Percentiles rank a stretch among this genome's conserved stretches.
Conservation (phyloP, 1,140 invertebrate species). For the Trichogramma pretiosum region DNA sequence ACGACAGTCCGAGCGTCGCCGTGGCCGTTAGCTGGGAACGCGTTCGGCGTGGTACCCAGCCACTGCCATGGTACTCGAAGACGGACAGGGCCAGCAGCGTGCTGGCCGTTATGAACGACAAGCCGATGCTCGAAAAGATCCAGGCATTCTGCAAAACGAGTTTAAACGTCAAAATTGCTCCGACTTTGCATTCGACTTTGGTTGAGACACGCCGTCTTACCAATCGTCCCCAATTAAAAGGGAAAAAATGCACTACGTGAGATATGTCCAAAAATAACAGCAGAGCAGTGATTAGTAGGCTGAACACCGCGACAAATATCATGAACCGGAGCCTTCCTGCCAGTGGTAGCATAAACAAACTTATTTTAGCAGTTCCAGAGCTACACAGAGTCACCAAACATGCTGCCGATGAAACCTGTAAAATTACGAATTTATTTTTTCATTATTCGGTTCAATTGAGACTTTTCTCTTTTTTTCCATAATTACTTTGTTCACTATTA, state of each 20-base stretch:
- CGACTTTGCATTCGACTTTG: background rate
- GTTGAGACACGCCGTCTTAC: conserved; percentile 47
- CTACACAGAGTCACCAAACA: conserved; percentile 66
- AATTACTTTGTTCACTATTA: too few species aligned
- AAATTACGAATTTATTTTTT: conserved; percentile 19
- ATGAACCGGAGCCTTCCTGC: conserved; percentile 60
- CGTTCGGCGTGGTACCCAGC: conserved; percentile 41
- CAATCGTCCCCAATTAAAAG: conserved; percentile 73
- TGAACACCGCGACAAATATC: conserved; percentile 73
- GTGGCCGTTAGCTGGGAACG: conserved; percentile 39
- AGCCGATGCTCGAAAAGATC: conserved; percentile 40
- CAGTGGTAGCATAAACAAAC: conserved; percentile 67
- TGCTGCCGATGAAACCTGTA: conserved; percentile 63
- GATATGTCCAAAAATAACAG: conserved; percentile 79
- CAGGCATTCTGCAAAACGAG: conserved; percentile 37
- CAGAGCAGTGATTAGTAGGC: conserved; percentile 67
- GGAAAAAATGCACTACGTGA: conserved; percentile 69
- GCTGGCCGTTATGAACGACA: conserved; percentile 38
- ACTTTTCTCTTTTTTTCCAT: too few species aligned
- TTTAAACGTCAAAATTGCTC: background rate
- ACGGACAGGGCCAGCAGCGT: conserved; percentile 37
- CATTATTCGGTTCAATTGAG: too few species aligned
- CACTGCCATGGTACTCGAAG: conserved; percentile 39
- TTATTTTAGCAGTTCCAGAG: conserved; percentile 65
- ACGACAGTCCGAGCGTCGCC: conserved; percentile 36